A percentile compares a stretch with the other conserved stretches of the same genome.
These are phyloP conservation scores for Drosophila pseudoobscura DNA, from an alignment of 1,140 invertebrate species.

Conservation along the genomic window DNA sequence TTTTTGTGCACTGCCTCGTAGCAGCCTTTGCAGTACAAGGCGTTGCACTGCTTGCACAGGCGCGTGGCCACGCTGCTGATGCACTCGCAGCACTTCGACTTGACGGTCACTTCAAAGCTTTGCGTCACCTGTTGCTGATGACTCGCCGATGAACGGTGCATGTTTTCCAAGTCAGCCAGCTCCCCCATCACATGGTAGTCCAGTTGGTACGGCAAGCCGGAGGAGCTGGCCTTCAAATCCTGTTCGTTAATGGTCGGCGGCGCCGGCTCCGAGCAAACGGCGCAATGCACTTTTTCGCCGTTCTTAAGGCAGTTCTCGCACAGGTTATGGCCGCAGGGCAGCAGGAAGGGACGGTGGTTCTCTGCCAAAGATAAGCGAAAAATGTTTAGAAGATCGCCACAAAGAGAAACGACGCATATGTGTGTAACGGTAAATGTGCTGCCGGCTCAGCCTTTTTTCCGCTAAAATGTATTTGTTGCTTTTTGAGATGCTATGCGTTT, in stretches of 20 bases:
- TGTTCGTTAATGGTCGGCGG: slow-evolving; percentile 35
- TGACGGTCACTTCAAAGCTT: background rate
- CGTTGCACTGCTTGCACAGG: slow-evolving; percentile 63
- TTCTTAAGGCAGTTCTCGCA: slow-evolving; percentile 59
- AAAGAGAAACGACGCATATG: slow-evolving; percentile 4
- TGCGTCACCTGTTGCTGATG: slow-evolving; percentile 33
- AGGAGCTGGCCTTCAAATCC: slow-evolving; percentile 6
- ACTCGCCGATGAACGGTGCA: slow-evolving; percentile 18
- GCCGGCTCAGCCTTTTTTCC: too few relatives aligned
- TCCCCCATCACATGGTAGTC: slow-evolving; percentile 68
- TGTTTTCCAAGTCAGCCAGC: slow-evolving; percentile 19
- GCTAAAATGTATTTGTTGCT: too few relatives aligned
- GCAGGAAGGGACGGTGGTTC: slow-evolving; percentile 55
- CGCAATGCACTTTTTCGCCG: slow-evolving; percentile 48
- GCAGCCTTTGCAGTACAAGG: slow-evolving; percentile 60
- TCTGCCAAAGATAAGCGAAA: slow-evolving; percentile 15
- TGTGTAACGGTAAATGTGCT: too few relatives aligned
- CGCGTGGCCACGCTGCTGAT: slow-evolving; percentile 19
- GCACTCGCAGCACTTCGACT: slow-evolving; percentile 65
- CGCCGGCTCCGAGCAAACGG: slow-evolving; percentile 42
- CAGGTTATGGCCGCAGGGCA: slow-evolving; percentile 67
- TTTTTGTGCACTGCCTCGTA: slow-evolving; percentile 60
- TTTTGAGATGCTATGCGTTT: too few relatives aligned
- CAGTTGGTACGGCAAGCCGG: slow-evolving; percentile 46
- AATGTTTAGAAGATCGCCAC: slow-evolving; percentile 14